These are phyloP conservation scores for Maccullochella peelii DNA, from an alignment of 2,113 vertebrate species.

Conservation along the genomic window DNA sequence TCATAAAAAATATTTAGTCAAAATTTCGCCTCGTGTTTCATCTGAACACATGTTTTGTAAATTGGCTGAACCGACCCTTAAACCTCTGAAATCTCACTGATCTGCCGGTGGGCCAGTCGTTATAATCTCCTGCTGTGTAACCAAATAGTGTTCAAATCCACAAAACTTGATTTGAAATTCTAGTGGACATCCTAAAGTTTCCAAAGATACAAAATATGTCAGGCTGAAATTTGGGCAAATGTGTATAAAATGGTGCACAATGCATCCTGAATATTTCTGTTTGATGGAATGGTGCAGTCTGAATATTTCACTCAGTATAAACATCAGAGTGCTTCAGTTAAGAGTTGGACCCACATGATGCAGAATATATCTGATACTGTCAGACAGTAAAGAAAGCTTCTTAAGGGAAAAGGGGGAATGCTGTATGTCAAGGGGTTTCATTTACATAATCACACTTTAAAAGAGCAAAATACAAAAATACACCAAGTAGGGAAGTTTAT, in stretches of 20 bases:
- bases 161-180: neutral
- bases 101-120: neutral
- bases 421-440: neutral
- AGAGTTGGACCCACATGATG: neutral
- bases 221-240: neutral
- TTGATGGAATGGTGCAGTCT: neutral
- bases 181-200: too few species aligned
- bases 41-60: too few species aligned
- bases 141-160: neutral
- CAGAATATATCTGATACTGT: neutral
- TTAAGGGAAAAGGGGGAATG: neutral
- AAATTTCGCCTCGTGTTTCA: too few species aligned
- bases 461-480: neutral
- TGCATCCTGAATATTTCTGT: neutral
- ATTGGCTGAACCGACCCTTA: neutral
- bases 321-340: neutral
- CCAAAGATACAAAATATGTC: neutral
- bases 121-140: neutral
- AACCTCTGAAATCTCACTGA: neutral
- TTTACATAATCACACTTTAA: neutral
- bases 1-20: too few species aligned
- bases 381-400: neutral
- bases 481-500: neutral
- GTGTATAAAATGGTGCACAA: neutral
- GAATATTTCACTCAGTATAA: neutral